phyloP scores from a whole-genome alignment of 2,113 vertebrate species.

The Azemiops feae region DNA sequence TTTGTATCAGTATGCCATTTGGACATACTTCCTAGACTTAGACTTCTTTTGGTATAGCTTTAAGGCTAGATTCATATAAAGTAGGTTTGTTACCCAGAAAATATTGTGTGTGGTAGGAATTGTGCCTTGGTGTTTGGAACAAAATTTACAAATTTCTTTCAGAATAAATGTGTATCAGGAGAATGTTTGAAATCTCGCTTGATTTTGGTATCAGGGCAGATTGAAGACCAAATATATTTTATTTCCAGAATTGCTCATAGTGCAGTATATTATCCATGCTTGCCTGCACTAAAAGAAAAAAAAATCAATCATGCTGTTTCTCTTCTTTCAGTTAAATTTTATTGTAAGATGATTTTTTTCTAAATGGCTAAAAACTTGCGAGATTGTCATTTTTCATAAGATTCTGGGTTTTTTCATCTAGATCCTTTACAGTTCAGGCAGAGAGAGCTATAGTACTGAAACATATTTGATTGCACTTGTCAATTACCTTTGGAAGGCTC shows the following conservation, averaged over 20 bases:
- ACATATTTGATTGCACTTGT: background rate
- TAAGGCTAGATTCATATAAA: background rate
- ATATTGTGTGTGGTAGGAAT: background rate
- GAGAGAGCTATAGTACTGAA: background rate
- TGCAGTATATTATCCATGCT: background rate
- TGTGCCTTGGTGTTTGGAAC: background rate
- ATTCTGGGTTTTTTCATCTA: background rate
- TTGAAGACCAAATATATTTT: background rate
- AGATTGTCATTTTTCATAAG: background rate
- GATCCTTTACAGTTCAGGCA: background rate
- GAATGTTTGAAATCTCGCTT: background rate
- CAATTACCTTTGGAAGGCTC: background rate
- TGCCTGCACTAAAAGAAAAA: background rate
- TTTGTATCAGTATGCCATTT: background rate
- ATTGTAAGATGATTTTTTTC: background rate
- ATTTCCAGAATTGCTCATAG: background rate
- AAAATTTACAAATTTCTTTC: background rate
- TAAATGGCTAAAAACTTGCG: background rate
- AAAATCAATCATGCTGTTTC: background rate
- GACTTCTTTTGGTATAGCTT: background rate
- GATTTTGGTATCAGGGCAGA: background rate
- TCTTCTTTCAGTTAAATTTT: background rate
- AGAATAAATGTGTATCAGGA: background rate
- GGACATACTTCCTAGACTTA: background rate
- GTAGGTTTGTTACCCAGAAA: background rate